Conservation (phyloP, 2,113 vertebrate genomes). For the Psammodynastes pulverulentus region DNA sequence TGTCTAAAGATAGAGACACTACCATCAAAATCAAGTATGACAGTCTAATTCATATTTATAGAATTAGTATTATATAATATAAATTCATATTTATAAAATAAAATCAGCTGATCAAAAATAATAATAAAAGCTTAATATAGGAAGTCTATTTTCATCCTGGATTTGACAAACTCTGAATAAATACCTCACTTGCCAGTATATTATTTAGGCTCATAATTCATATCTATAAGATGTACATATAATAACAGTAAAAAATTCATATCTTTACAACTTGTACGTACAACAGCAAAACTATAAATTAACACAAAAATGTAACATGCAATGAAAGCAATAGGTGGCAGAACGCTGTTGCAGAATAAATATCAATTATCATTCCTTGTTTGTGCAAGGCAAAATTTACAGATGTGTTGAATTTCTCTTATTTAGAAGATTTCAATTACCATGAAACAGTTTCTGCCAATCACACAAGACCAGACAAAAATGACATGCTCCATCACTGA, state of each 20-base stretch:
- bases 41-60: background rate
- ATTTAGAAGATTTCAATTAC: background rate
- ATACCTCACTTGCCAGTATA: background rate
- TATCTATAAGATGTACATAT: background rate
- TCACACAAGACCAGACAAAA: background rate
- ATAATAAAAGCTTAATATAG: background rate
- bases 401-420: background rate
- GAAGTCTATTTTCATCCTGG: background rate
- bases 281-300: background rate
- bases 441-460: background rate
- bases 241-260: background rate
- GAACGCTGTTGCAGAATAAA: background rate
- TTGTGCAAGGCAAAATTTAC: background rate
- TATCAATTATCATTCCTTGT: background rate
- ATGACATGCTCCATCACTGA: background rate
- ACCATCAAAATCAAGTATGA: constrained; percentile 9
- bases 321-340: background rate
- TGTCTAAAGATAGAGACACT: constrained; percentile 71
- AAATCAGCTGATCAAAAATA: background rate
- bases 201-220: background rate
- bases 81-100: background rate
- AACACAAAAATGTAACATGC: background rate
- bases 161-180: background rate
- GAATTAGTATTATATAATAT: background rate
- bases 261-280: background rate